Evolutionary conservation across 2,113 vertebrate species (phyloP).

Genomic region (Anhinga anhinga): DNA sequence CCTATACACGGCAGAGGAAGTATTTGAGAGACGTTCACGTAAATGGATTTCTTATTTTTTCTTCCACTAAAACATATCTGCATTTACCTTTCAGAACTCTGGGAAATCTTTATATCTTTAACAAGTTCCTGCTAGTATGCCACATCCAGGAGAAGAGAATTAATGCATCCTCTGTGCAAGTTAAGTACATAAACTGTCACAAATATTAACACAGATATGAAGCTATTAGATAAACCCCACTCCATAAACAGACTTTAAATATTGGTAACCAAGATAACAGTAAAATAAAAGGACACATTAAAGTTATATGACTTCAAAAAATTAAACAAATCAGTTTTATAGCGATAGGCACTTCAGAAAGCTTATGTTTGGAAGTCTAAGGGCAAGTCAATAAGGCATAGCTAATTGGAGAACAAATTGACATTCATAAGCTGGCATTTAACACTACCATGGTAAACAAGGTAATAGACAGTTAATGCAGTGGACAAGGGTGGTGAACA

Average conservation of each 20-base stretch:
- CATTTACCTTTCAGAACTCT: background rate
- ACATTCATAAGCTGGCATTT: constrained; percentile 67
- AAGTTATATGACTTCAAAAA: constrained; percentile 74
- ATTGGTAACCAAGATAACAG: constrained; percentile 71
- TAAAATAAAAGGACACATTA: constrained; percentile 76
- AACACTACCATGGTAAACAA: constrained; percentile 52
- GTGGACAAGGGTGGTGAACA: background rate
- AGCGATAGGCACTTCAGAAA: constrained; percentile 74
- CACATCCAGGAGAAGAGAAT: constrained; percentile 14
- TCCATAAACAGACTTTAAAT: constrained; percentile 57
- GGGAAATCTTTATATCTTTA: background rate
- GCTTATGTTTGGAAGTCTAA: constrained; percentile 70
- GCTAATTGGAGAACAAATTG: constrained; percentile 81
- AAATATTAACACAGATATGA: constrained; percentile 68
- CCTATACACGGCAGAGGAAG: background rate
- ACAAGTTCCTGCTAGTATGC: background rate
- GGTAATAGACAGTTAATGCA: constrained; percentile 74
- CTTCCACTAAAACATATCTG: background rate
- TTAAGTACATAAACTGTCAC: constrained; percentile 51
- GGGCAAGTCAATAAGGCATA: constrained; percentile 75
- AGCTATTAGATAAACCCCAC: constrained; percentile 64
- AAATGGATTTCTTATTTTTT: background rate
- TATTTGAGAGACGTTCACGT: background rate
- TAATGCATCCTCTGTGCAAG: constrained; percentile 28
- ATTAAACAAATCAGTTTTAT: constrained; percentile 79